Evolutionary conservation across 2,113 vertebrate species (phyloP).

Genomic region (Oncorhynchus masou): DNA sequence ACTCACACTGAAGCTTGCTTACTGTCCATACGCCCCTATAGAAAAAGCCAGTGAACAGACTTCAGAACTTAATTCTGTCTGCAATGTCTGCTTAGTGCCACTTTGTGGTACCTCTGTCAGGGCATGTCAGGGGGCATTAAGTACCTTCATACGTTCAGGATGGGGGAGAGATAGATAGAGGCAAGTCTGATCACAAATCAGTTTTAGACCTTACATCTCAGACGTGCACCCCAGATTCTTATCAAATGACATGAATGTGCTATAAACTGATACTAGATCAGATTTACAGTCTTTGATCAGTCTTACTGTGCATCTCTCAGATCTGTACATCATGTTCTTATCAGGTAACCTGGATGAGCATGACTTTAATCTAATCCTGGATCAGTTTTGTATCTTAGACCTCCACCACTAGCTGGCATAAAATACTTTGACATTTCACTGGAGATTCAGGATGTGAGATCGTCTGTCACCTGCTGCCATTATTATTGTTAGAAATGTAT

Average conservation of each 20-base stretch:
- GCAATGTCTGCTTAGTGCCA: background rate
- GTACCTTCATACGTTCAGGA: background rate
- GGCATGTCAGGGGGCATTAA: background rate
- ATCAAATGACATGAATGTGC: background rate
- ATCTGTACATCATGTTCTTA: background rate
- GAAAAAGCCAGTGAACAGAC: background rate
- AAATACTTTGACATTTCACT: background rate
- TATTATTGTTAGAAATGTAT: conserved; percentile 3
- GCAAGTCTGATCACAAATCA: background rate
- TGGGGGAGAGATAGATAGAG: background rate
- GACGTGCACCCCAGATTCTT: background rate
- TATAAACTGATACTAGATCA: background rate
- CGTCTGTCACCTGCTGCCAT: background rate
- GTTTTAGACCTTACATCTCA: background rate
- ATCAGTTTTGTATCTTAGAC: conserved; percentile 1
- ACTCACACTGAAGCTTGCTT: background rate
- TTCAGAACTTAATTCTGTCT: background rate
- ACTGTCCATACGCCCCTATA: background rate
- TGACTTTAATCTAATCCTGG: background rate
- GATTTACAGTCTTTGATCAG: background rate
- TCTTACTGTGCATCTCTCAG: background rate
- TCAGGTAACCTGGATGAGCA: background rate
- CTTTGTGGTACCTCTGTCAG: background rate
- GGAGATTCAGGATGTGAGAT: background rate
- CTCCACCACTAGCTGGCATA: background rate